phyloP scores from a whole-genome alignment of 2,888 invertebrate genomes.

The Hypercompe scribonia region DNA sequence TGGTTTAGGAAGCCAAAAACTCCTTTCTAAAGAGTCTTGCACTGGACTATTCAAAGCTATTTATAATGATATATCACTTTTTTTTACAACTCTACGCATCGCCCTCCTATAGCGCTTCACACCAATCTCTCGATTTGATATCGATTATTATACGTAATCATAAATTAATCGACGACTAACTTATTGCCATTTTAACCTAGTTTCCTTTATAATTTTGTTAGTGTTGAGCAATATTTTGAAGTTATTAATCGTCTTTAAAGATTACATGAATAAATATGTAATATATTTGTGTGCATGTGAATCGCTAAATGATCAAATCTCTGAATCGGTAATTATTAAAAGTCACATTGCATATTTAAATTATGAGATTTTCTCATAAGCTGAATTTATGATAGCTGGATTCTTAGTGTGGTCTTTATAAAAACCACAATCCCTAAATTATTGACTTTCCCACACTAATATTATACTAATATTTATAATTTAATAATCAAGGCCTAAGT shows the following conservation, averaged over 20 bases:
- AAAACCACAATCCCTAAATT: slow-evolving; percentile 4
- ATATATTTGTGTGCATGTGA: slow-evolving; percentile 37
- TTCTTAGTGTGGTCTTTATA: slow-evolving; percentile 19
- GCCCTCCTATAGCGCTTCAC: slow-evolving; percentile 59
- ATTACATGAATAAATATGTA: slow-evolving; percentile 52
- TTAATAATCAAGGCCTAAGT: neutral
- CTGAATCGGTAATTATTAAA: slow-evolving; percentile 1
- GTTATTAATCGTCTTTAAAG: slow-evolving; percentile 46
- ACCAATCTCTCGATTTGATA: slow-evolving; percentile 67
- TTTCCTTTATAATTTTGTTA: slow-evolving; percentile 59
- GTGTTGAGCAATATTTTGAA: slow-evolving; percentile 53
- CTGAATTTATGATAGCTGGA: slow-evolving; percentile 19
- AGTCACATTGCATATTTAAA: slow-evolving; percentile 20
- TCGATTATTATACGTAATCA: slow-evolving; percentile 66
- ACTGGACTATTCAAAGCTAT: no score
- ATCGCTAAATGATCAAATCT: neutral
- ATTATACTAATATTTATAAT: slow-evolving; percentile 7
- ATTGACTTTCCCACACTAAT: slow-evolving; percentile 20
- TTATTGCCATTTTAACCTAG: slow-evolving; percentile 61
- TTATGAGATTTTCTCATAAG: slow-evolving; percentile 24
- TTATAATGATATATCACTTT: neutral
- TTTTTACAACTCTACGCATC: neutral
- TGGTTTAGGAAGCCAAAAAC: no score
- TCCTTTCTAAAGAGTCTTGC: no score
- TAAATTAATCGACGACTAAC: slow-evolving; percentile 64